Evolutionary conservation across 1,140 invertebrate genomes (phyloP).

Genomic region (Yoshiicerus persimilis): DNA sequence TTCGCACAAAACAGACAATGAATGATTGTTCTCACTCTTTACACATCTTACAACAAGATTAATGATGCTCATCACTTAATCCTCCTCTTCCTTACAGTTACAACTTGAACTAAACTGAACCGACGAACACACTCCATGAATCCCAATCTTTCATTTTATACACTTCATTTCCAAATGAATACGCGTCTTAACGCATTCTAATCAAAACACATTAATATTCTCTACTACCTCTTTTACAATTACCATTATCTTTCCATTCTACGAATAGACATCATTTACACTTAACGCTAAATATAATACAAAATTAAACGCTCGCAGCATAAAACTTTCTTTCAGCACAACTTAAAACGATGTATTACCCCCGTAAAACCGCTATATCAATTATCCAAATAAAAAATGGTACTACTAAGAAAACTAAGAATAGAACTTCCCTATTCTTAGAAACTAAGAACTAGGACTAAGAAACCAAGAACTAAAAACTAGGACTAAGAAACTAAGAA

Average conservation of each 20-base stretch:
- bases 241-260: background rate
- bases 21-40: constrained; percentile 34
- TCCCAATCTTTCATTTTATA: constrained; percentile 39
- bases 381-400: too few species aligned
- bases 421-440: too few species aligned
- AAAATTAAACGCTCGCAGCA: background rate
- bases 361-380: too few species aligned
- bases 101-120: background rate
- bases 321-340: background rate
- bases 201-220: background rate
- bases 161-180: constrained; percentile 30
- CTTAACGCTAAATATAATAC: too few species aligned
- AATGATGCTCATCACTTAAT: constrained; percentile 47
- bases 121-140: background rate
- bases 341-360: too few species aligned
- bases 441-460: too few species aligned
- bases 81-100: background rate
- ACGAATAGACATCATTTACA: background rate
- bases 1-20: constrained; percentile 40
- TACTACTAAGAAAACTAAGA: too few species aligned
- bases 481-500: too few species aligned
- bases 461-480: too few species aligned
- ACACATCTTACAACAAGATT: constrained; percentile 43
- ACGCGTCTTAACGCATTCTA: background rate
- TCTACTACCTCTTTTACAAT: background rate